Evolutionary conservation across 2,888 invertebrate species (phyloP).

Genomic region (Leucoptera coffeella): DNA sequence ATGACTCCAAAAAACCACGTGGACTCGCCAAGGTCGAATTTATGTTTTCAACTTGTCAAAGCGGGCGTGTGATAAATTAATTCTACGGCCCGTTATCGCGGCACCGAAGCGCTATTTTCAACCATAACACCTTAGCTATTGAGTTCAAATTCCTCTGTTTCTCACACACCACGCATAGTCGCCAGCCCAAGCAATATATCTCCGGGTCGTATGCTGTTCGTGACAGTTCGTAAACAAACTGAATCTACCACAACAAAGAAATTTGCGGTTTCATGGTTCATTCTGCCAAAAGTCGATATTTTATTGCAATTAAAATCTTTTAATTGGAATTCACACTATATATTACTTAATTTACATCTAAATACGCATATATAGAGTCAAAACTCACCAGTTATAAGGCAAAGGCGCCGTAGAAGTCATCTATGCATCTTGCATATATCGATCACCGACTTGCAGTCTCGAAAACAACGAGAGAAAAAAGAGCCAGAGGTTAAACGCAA

Average conservation of each 20-base stretch:
- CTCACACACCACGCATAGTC: slow-evolving; percentile 40
- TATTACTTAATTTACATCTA: too few species aligned
- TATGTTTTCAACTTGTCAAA: slow-evolving; percentile 56
- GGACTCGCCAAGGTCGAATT: slow-evolving; percentile 51
- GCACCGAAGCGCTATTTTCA: slow-evolving; percentile 9
- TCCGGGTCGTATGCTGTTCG: slow-evolving; percentile 53
- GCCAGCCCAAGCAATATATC: slow-evolving; percentile 55
- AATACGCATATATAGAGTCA: too few species aligned
- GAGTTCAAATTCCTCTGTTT: slow-evolving; percentile 16
- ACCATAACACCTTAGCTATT: slow-evolving; percentile 10
- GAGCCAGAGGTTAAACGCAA: slow-evolving; percentile 45
- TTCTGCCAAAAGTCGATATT: too few species aligned
- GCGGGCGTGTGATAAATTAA: slow-evolving; percentile 55
- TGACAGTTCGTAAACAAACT: slow-evolving; percentile 57
- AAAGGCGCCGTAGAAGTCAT: slow-evolving; percentile 28
- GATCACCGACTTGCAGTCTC: slow-evolving; percentile 50
- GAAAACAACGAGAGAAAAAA: slow-evolving; percentile 23
- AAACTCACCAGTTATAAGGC: slow-evolving; percentile 37
- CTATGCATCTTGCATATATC: slow-evolving; percentile 52
- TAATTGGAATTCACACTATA: too few species aligned
- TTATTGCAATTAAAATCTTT: too few species aligned
- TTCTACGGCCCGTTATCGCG: slow-evolving; percentile 49
- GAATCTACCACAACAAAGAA: slow-evolving; percentile 49
- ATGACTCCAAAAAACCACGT: slow-evolving; percentile 39
- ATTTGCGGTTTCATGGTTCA: too few species aligned